Evolutionary conservation across 2,797 vertebrate genomes (phyloP).

Genomic region (Dendrocincla fuliginosa): DNA sequence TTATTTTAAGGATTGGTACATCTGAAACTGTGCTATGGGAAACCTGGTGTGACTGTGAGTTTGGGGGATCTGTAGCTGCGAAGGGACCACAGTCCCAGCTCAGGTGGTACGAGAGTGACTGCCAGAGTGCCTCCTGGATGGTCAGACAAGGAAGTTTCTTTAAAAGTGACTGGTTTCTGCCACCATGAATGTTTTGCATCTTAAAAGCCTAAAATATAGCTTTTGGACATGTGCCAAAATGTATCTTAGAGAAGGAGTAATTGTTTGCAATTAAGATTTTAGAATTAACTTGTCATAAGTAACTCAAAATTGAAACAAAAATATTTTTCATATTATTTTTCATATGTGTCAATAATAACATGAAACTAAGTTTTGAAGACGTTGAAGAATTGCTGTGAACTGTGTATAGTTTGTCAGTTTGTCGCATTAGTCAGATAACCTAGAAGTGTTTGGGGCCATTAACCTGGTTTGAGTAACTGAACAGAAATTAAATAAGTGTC

Average conservation of each 20-base stretch:
- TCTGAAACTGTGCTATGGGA: background rate
- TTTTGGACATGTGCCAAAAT: background rate
- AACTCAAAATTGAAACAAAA: background rate
- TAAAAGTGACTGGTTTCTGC: background rate
- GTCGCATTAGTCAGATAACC: background rate
- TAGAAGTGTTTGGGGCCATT: background rate
- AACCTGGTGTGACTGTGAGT: accelerated
- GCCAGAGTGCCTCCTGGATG: background rate
- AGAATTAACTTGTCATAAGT: background rate
- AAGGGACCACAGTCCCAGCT: accelerated
- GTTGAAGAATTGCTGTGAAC: background rate
- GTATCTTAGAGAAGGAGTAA: background rate
- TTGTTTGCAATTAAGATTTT: background rate
- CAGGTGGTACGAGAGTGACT: accelerated
- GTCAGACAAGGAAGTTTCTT: background rate
- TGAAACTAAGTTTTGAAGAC: background rate
- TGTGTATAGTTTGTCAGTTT: background rate
- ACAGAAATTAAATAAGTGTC: background rate
- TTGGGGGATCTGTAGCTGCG: background rate
- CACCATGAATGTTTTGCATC: background rate
- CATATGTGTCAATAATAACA: background rate
- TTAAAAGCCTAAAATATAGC: background rate
- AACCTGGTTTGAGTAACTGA: background rate
- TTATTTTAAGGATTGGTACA: accelerated
- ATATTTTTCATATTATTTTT: background rate